phyloP scores from a whole-genome alignment of 2,888 invertebrate species.

The Sinopyrophorus schimmeli region DNA sequence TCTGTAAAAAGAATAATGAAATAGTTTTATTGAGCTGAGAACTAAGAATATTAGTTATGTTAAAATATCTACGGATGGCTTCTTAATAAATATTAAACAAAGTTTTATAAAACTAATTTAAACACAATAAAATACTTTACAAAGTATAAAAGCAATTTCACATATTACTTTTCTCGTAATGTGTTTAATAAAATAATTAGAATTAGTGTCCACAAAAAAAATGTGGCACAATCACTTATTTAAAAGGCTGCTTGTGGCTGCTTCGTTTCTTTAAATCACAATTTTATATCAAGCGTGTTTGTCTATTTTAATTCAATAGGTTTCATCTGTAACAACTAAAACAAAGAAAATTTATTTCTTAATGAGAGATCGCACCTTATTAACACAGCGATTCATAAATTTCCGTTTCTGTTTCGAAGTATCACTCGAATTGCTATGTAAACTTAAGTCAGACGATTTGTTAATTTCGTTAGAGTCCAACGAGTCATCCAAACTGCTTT shows the following conservation, averaged over 20 bases:
- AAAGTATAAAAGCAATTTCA: conserved; percentile 29
- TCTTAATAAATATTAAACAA: conserved; percentile 41
- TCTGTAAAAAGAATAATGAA: conserved; percentile 18
- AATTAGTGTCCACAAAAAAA: conserved; percentile 28
- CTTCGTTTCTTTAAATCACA: conserved; percentile 23
- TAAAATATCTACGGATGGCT: conserved; percentile 39
- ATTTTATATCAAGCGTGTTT: conserved; percentile 18
- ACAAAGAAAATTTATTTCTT: conserved; percentile 43
- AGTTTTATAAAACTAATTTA: conserved; percentile 44
- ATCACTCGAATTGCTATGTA: conserved; percentile 61
- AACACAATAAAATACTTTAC: conserved; percentile 46
- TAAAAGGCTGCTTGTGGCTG: conserved; percentile 30
- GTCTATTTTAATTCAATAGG: neutral
- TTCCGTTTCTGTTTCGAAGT: conserved; percentile 72
- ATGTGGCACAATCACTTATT: conserved; percentile 30
- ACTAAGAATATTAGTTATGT: conserved; percentile 28
- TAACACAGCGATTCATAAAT: conserved; percentile 84
- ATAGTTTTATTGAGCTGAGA: conserved; percentile 22
- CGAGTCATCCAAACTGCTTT: conserved; percentile 41
- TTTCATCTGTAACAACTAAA: conserved; percentile 17
- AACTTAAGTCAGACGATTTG: conserved; percentile 60
- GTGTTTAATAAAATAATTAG: conserved; percentile 15
- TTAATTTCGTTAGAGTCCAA: conserved; percentile 46
- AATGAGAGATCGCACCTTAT: conserved; percentile 79
- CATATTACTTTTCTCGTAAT: conserved; percentile 26